Evolutionary conservation across 2,113 vertebrate species (phyloP).

Genomic region (Sebastes fasciatus): DNA sequence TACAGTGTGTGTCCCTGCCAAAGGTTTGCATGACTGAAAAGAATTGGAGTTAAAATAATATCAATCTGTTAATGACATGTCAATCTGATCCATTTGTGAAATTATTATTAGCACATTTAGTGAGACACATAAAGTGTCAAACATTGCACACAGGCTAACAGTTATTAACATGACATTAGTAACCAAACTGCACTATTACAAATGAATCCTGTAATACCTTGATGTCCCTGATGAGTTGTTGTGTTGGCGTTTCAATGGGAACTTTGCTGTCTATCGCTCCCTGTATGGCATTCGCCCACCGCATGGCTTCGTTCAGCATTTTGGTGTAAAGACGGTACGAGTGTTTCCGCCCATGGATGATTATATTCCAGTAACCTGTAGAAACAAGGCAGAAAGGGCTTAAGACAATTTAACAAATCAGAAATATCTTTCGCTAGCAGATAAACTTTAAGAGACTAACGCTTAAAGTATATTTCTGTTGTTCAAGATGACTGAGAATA

Average conservation of each 20-base stretch:
- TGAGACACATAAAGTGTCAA: neutral
- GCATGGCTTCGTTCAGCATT: conserved; percentile 92
- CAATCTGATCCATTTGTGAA: neutral
- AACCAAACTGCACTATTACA: no score
- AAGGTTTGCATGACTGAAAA: conserved; percentile 75
- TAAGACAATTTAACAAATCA: neutral
- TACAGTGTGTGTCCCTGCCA: conserved; percentile 76
- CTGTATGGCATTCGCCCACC: conserved; percentile 93
- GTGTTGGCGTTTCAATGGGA: conserved; percentile 94
- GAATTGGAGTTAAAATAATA: conserved; percentile 51
- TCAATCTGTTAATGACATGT: conserved; percentile 40
- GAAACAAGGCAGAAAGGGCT: neutral
- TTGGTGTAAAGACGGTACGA: conserved; percentile 93
- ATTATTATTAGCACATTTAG: neutral
- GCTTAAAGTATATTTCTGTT: neutral
- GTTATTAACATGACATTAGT: neutral
- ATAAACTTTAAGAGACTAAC: neutral
- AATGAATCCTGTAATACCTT: conserved; percentile 83
- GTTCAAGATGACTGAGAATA: neutral
- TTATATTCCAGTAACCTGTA: conserved; percentile 93
- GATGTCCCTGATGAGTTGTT: conserved; percentile 95
- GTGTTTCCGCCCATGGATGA: conserved; percentile 92
- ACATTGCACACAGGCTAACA: neutral
- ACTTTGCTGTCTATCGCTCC: conserved; percentile 93
- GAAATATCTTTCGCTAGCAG: neutral